Conservation (phyloP, 2,888 invertebrate genomes). For the Hoplodrina blanda region DNA sequence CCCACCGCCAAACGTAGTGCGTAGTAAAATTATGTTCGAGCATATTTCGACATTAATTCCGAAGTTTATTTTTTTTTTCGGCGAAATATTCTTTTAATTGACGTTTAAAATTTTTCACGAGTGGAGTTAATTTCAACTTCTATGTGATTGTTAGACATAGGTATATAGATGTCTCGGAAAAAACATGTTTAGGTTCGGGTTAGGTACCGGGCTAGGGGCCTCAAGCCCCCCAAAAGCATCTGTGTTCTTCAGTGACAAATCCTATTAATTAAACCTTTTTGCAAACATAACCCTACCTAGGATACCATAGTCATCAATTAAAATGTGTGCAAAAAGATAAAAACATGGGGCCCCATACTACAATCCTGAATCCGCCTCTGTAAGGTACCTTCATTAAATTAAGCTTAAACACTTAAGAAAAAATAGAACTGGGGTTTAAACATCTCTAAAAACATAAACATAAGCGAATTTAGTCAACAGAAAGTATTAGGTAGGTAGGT, state of each 20-base stretch:
- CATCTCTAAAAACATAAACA: neutral
- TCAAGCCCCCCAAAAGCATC: no score
- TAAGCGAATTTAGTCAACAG: neutral
- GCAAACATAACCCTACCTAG: no score
- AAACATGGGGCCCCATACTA: no score
- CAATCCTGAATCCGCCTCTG: no score
- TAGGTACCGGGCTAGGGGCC: no score
- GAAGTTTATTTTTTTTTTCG: neutral
- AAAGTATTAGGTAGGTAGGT: slow-evolving; percentile 1
- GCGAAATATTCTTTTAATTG: slow-evolving; percentile 11
- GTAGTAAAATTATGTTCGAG: slow-evolving; percentile 35
- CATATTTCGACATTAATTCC: slow-evolving; percentile 12
- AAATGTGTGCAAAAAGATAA: no score
- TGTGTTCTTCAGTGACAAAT: no score
- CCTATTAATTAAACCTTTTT: no score
- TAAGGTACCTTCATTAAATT: no score
- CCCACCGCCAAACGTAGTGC: slow-evolving; percentile 38
- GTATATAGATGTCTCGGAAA: neutral
- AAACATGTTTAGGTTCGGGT: neutral
- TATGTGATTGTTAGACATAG: neutral
- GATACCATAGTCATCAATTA: no score
- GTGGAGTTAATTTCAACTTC: neutral
- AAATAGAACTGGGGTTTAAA: no score
- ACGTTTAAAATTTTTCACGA: neutral
- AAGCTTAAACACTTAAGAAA: no score